These are phyloP conservation scores for Etheostoma perlongum DNA, from an alignment of 2,797 vertebrate genomes.

Conservation along the genomic window DNA sequence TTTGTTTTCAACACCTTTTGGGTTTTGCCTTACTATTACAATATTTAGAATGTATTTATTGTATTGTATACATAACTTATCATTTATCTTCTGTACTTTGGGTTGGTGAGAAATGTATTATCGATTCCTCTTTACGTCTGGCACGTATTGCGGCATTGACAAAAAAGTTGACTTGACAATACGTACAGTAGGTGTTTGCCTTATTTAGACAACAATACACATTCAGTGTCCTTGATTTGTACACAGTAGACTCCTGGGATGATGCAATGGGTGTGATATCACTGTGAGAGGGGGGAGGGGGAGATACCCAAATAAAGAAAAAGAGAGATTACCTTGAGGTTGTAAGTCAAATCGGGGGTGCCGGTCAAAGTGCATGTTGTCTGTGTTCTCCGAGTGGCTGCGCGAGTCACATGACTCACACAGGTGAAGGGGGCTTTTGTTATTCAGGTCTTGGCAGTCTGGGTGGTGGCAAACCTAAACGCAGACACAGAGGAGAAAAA, in stretches of 20 bases:
- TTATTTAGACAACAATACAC: conserved; percentile 38
- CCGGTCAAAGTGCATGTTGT: conserved; percentile 91
- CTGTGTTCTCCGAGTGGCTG: conserved; percentile 85
- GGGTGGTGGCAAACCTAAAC: conserved; percentile 92
- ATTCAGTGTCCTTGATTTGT: conserved; percentile 30
- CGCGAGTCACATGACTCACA: conserved; percentile 92
- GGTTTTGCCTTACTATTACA: no score
- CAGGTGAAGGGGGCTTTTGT: conserved; percentile 88
- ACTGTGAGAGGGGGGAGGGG: not conserved
- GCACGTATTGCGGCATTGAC: no score
- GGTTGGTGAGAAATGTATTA: no score
- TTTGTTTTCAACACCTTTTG: no score
- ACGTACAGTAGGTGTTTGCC: not conserved
- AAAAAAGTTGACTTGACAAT: no score
- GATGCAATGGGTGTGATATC: conserved; percentile 45
- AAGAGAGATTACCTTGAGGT: conserved; percentile 85
- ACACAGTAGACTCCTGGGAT: conserved; percentile 25
- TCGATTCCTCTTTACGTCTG: no score
- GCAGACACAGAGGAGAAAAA: not conserved
- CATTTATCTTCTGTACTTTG: no score
- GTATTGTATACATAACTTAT: no score
- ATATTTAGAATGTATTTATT: no score
- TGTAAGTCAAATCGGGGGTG: conserved; percentile 93
- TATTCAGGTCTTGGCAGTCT: conserved; percentile 90
- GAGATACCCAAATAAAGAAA: conserved; percentile 41